Conservation (phyloP, 37 sponge, comb jelly and placozoan genomes). For the Beroe ovata region DNA sequence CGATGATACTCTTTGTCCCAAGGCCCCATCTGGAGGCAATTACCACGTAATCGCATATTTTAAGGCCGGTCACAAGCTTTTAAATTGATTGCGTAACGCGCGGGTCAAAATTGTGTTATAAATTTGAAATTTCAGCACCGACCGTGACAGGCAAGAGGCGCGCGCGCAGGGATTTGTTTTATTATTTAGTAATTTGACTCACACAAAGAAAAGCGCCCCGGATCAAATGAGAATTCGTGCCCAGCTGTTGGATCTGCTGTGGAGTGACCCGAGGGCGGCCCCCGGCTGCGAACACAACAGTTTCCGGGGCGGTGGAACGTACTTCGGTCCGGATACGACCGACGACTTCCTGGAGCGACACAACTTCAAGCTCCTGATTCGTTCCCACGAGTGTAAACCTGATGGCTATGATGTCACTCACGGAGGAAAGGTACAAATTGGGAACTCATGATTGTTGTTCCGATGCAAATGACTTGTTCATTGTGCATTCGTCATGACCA, state of each 20-base stretch:
- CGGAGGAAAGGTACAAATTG: slow-evolving; percentile 56
- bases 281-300: slow-evolving; percentile 55
- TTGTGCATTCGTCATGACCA: too few species aligned
- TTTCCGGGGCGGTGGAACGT: slow-evolving; percentile 66
- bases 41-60: too few species aligned
- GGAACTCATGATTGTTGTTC: too few species aligned
- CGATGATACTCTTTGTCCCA: too few species aligned
- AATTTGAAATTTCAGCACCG: background rate
- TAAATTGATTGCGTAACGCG: background rate
- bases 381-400: slow-evolving; percentile 67
- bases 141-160: background rate
- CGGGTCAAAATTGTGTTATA: background rate
- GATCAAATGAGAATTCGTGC: too few species aligned
- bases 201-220: too few species aligned
- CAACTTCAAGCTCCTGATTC: slow-evolving; percentile 66
- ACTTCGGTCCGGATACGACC: slow-evolving; percentile 62
- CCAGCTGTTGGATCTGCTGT: slow-evolving; percentile 67
- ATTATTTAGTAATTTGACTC: too few species aligned
- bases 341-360: slow-evolving; percentile 14
- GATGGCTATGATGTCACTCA: slow-evolving; percentile 58
- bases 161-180: too few species aligned
- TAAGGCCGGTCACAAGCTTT: background rate
- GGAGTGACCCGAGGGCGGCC: slow-evolving; percentile 63
- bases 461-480: too few species aligned
- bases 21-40: too few species aligned